Evolutionary conservation across 1,140 invertebrate species (phyloP).

Genomic region (Armadillidium nasatum): DNA sequence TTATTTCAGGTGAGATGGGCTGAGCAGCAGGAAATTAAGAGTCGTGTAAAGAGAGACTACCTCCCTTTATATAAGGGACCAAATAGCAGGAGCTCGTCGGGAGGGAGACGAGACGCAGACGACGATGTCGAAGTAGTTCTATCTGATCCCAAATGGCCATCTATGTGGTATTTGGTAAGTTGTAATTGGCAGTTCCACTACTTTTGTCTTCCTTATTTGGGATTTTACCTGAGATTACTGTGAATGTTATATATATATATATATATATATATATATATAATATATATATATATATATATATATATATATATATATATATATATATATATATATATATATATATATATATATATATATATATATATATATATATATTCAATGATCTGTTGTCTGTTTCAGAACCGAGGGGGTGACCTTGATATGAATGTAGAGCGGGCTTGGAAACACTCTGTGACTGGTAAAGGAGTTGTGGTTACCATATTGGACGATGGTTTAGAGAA

Average conservation of each 20-base stretch:
- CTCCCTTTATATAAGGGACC: conserved; percentile 22
- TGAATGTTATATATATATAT: too few species aligned
- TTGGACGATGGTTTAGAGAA: conserved; percentile 95
- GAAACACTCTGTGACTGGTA: conserved; percentile 83
- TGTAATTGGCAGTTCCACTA: not conserved
- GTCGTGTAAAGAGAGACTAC: conserved; percentile 73
- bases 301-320: conserved; percentile 51
- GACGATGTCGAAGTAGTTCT: conserved; percentile 47
- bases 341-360: too few species aligned
- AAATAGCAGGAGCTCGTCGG: conserved; percentile 45
- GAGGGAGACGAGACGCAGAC: conserved; percentile 30
- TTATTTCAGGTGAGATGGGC: conserved; percentile 63
- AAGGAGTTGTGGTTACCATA: conserved; percentile 88
- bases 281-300: not conserved
- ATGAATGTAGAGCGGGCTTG: conserved; percentile 93
- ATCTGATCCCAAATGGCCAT: conserved; percentile 77
- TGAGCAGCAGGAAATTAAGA: conserved; percentile 84
- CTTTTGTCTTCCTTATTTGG: not conserved
- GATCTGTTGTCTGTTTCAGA: conserved; percentile 57
- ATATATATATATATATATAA: not conserved
- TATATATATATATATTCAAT: too few species aligned
- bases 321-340: conserved; percentile 51
- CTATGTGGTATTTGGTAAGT: conserved; percentile 77
- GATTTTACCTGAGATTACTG: not conserved
- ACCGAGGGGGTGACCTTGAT: conserved; percentile 77